phyloP scores from a whole-genome alignment of 2,888 invertebrate genomes.

The Drosophila yooni region DNA sequence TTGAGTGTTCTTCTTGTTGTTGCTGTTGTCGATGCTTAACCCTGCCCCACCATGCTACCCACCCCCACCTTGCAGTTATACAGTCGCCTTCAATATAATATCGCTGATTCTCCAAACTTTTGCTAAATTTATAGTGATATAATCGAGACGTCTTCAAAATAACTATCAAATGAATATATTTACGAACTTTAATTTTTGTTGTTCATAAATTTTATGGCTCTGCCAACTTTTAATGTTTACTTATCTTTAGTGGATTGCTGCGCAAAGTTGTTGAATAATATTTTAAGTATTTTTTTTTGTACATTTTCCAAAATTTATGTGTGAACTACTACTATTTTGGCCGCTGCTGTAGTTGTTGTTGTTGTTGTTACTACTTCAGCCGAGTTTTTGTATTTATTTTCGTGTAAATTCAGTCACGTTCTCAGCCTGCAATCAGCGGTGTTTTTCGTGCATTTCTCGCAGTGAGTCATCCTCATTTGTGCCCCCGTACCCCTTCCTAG shows the following conservation, averaged over 20 bases:
- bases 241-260: not conserved
- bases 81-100: not conserved
- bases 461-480: not conserved
- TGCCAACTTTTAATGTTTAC: not conserved
- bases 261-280: not conserved
- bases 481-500: not conserved
- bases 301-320: not conserved
- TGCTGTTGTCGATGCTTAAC: conserved; percentile 37
- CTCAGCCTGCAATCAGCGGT: conserved; percentile 51
- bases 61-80: not conserved
- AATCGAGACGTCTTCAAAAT: not conserved
- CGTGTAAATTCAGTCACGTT: conserved; percentile 54
- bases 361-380: conserved; percentile 26
- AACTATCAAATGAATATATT: not conserved
- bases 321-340: not conserved
- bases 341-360: not conserved
- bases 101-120: not conserved
- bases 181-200: not conserved
- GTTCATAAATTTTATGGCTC: not conserved
- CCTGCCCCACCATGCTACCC: not conserved
- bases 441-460: conserved; percentile 40
- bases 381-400: conserved; percentile 45
- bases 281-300: not conserved
- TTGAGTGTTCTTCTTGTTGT: conserved; percentile 10
- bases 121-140: not conserved